A percentile compares a stretch with the other conserved stretches of the same genome.
These are phyloP conservation scores for Anabacerthia variegaticeps DNA, from an alignment of 2,797 vertebrate species.

Conservation along the genomic window DNA sequence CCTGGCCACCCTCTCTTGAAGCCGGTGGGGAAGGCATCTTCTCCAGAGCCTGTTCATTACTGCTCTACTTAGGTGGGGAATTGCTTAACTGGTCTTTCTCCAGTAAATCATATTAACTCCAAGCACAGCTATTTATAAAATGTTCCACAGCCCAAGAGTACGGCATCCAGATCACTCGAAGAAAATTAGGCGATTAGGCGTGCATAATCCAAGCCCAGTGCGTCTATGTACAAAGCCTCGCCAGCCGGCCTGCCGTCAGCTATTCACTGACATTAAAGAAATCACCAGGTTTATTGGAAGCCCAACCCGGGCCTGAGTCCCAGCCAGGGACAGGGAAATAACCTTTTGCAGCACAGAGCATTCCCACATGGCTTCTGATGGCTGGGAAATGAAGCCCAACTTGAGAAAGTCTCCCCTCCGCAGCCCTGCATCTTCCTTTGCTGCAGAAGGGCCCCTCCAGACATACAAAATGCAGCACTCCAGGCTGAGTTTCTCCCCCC, in stretches of 20 bases:
- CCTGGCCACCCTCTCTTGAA: conserved; percentile 17
- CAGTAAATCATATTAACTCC: conserved; percentile 68
- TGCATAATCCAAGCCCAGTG: conserved; percentile 57
- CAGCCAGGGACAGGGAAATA: neutral
- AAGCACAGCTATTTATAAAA: conserved; percentile 67
- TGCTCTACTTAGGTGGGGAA: conserved; percentile 62
- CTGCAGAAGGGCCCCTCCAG: conserved; percentile 38
- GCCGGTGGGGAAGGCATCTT: conserved; percentile 38
- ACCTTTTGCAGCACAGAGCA: neutral
- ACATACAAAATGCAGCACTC: neutral
- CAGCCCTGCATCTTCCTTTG: neutral
- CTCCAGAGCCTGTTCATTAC: conserved; percentile 67
- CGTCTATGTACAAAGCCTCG: neutral
- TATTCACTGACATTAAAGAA: conserved; percentile 39
- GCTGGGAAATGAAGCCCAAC: neutral
- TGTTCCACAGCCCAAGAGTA: conserved; percentile 59
- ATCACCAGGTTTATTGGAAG: neutral
- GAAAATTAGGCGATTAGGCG: conserved; percentile 63
- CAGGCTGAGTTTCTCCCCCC: neutral
- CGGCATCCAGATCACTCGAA: conserved; percentile 57
- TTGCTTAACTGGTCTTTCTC: conserved; percentile 64
- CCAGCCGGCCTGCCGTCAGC: conserved; percentile 54
- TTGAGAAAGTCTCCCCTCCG: neutral
- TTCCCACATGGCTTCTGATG: neutral
- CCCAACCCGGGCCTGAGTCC: neutral